Percentiles rank a stretch among this genome's conserved stretches.
Conservation (phyloP, 2,113 vertebrate genomes). For the Saimiri boliviensis region DNA sequence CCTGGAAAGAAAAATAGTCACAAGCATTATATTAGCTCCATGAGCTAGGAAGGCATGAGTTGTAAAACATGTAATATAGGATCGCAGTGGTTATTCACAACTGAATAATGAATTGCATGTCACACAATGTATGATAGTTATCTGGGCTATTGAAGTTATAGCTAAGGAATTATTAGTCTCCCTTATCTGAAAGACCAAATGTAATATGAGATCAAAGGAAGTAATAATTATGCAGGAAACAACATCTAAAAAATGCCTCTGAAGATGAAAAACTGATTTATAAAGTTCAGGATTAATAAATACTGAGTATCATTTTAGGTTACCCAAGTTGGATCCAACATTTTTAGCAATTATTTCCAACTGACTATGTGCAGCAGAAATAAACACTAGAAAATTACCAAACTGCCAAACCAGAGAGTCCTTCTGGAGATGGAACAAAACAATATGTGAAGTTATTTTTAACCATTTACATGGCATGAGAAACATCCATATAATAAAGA, state of each 20-base stretch:
- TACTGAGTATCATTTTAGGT: slow-evolving; percentile 36
- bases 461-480: neutral
- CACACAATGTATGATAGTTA: slow-evolving; percentile 79
- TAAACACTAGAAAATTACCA: neutral
- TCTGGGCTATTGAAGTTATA: slow-evolving; percentile 83
- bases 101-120: slow-evolving; percentile 76
- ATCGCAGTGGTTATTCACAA: slow-evolving; percentile 71
- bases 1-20: slow-evolving; percentile 24
- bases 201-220: slow-evolving; percentile 84
- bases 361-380: slow-evolving; percentile 6
- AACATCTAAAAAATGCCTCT: slow-evolving; percentile 74
- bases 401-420: neutral
- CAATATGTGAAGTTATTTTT: neutral
- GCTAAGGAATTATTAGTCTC: slow-evolving; percentile 81
- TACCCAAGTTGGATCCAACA: slow-evolving; percentile 39
- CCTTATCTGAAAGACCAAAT: slow-evolving; percentile 81
- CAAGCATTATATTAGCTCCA: slow-evolving; percentile 65
- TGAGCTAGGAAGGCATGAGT: slow-evolving; percentile 67
- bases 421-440: neutral
- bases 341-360: slow-evolving; percentile 17
- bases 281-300: slow-evolving; percentile 75
- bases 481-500: neutral
- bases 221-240: slow-evolving; percentile 84
- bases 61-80: slow-evolving; percentile 80
- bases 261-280: slow-evolving; percentile 76